Conservation (phyloP, 1,140 invertebrate species). For the Drosophila asahinai region DNA sequence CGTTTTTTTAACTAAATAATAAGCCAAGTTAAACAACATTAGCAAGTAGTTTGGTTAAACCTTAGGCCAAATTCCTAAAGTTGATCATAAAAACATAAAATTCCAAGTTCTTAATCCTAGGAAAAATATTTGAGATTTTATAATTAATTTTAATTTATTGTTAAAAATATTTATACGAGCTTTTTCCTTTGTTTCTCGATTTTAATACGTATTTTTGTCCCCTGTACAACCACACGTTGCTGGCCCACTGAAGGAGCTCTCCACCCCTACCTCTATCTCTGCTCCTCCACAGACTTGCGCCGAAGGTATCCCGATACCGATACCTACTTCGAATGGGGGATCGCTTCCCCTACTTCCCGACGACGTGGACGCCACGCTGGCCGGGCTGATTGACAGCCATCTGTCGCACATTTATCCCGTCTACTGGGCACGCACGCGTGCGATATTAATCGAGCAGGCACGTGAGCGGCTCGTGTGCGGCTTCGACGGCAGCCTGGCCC, state of each 20-base stretch:
- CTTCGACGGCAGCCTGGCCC: slow-evolving; percentile 88
- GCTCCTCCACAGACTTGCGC: neutral
- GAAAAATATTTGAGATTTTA: too few relatives aligned
- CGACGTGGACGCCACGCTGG: slow-evolving; percentile 59
- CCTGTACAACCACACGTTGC: neutral
- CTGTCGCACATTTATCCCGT: slow-evolving; percentile 87
- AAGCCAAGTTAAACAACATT: too few relatives aligned
- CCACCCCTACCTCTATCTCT: neutral
- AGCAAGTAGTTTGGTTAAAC: neutral
- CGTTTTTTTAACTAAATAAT: too few relatives aligned
- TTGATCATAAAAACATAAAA: too few relatives aligned
- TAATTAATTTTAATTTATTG: too few relatives aligned
- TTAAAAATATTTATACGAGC: too few relatives aligned
- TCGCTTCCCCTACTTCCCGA: slow-evolving; percentile 2
- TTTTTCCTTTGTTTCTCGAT: too few relatives aligned
- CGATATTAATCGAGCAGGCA: slow-evolving; percentile 88
- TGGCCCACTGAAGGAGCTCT: neutral
- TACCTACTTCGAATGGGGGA: too few relatives aligned
- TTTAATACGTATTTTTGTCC: neutral
- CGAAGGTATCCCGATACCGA: neutral
- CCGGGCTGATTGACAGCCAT: slow-evolving; percentile 87
- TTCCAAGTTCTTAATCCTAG: too few relatives aligned
- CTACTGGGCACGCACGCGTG: slow-evolving; percentile 86
- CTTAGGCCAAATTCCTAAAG: too few relatives aligned
- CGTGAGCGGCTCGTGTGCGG: slow-evolving; percentile 89